Evolutionary conservation across 2,888 invertebrate species (phyloP).

Genomic region (Hetaerina titia): DNA sequence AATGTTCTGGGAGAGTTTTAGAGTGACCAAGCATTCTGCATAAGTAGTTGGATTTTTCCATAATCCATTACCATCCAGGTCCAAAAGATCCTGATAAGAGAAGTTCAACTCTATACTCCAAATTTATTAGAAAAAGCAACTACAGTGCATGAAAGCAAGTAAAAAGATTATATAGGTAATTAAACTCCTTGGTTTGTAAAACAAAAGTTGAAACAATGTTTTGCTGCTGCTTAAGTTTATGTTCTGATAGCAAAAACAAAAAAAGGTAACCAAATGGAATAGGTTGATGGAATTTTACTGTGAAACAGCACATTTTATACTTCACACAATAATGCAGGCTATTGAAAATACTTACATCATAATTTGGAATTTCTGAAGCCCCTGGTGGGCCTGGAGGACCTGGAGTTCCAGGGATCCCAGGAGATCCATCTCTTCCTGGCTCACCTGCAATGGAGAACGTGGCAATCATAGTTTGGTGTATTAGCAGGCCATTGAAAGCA

Average conservation of each 20-base stretch:
- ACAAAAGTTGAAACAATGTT: not conserved
- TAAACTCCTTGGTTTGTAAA: not conserved
- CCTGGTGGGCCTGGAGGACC: slow-evolving; percentile 75
- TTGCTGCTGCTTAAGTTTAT: not conserved
- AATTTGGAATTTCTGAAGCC: slow-evolving; percentile 73
- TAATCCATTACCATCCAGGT: not conserved
- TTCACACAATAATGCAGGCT: not conserved
- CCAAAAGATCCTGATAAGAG: not conserved
- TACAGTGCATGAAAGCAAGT: slow-evolving; percentile 31
- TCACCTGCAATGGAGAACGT: slow-evolving; percentile 70
- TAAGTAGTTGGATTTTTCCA: too few species aligned
- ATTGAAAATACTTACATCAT: slow-evolving; percentile 70
- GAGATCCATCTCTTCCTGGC: slow-evolving; percentile 72
- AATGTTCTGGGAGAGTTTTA: too few species aligned
- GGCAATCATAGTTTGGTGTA: not conserved
- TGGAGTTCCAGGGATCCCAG: slow-evolving; percentile 72
- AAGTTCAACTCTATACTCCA: not conserved
- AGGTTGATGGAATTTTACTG: not conserved
- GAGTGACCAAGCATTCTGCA: too few species aligned
- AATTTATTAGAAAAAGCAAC: not conserved
- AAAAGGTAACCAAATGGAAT: not conserved
- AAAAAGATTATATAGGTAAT: not conserved
- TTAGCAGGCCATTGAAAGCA: not conserved
- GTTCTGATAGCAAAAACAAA: not conserved
- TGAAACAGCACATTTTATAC: not conserved